A percentile compares a stretch with the other conserved stretches of the same genome.
These are phyloP conservation scores for Leptosomus discolor DNA, from an alignment of 2,113 vertebrate genomes.

Conservation along the genomic window DNA sequence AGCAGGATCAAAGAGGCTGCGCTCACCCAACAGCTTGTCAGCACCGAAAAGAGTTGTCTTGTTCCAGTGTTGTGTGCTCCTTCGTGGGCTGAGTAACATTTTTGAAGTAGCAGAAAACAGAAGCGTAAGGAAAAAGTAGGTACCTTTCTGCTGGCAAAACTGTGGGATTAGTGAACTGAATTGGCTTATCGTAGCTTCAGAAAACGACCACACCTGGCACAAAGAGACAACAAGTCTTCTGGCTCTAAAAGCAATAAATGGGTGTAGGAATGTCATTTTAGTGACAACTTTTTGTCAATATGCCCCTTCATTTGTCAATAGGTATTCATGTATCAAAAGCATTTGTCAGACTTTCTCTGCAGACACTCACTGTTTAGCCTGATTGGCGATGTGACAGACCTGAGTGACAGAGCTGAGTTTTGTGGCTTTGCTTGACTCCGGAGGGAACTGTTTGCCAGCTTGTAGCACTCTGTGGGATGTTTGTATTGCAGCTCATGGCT, in stretches of 20 bases:
- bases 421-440: background rate
- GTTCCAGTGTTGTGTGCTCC: background rate
- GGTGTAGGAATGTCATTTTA: background rate
- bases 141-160: background rate
- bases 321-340: background rate
- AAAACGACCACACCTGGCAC: background rate
- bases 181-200: fast-evolving
- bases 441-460: background rate
- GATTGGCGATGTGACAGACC: background rate
- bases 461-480: background rate
- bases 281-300: background rate
- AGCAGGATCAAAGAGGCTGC: background rate
- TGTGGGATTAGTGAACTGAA: background rate
- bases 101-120: background rate
- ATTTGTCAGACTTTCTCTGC: background rate
- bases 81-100: fast-evolving
- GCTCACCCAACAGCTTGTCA: background rate
- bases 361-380: background rate
- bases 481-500: fast-evolving
- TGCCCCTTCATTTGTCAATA: fast-evolving
- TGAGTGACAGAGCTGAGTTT: background rate
- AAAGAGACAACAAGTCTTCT: background rate
- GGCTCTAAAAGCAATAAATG: background rate
- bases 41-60: background rate
- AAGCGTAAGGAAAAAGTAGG: background rate